A percentile compares a stretch with the other conserved stretches of the same genome.
Conservation (phyloP, 2,113 vertebrate genomes). For the Clarias magur region DNA sequence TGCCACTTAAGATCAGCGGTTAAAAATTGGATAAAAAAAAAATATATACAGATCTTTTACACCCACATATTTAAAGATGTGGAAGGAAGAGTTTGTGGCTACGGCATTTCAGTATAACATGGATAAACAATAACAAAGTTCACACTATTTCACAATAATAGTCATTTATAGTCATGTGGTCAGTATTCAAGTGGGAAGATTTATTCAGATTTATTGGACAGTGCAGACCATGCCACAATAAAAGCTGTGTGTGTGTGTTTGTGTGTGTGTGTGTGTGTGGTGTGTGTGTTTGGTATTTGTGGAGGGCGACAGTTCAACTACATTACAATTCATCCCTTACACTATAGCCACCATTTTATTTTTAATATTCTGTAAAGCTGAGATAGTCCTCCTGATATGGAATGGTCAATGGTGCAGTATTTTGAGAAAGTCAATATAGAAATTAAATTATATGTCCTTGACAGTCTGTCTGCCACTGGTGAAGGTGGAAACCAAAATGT, state of each 20-base stretch:
- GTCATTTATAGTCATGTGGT: neutral
- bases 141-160: neutral
- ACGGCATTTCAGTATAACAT: neutral
- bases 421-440: conserved; percentile 6
- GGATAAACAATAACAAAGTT: neutral
- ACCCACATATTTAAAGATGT: neutral
- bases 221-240: conserved; percentile 24
- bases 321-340: conserved; percentile 31
- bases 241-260: conserved; percentile 32
- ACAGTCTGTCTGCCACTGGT: neutral
- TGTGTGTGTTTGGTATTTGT: conserved; percentile 17
- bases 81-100: neutral
- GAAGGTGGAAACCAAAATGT: neutral
- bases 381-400: conserved; percentile 1
- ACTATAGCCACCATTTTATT: conserved; percentile 33
- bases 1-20: no score
- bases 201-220: conserved; percentile 25
- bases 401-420: conserved; percentile 18
- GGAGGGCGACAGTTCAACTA: conserved; percentile 1
- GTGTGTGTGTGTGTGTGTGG: neutral
- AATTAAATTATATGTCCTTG: neutral
- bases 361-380: conserved; percentile 32
- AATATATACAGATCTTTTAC: neutral
- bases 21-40: no score
- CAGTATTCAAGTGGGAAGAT: conserved; percentile 16